Evolutionary conservation across 2,888 invertebrate species (phyloP).

Genomic region (Pristionchus fissidentatus): DNA sequence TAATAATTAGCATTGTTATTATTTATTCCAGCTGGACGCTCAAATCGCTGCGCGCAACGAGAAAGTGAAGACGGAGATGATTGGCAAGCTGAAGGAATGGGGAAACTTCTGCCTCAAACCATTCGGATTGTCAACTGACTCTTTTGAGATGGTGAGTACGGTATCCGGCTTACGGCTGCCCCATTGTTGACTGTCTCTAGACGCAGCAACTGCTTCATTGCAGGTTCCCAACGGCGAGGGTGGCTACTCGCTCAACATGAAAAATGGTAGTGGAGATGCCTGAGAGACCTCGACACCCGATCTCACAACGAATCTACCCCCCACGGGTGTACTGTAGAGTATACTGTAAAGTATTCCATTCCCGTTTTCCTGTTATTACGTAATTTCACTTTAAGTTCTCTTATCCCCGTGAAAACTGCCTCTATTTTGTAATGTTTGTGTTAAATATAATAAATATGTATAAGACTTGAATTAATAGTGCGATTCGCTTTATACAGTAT

Average conservation of each 20-base stretch:
- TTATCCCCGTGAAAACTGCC: too few relatives aligned
- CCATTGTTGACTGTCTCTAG: not conserved
- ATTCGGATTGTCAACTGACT: slow-evolving; percentile 71
- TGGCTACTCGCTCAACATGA: slow-evolving; percentile 70
- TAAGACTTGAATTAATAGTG: slow-evolving; percentile 27
- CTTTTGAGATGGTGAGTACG: slow-evolving; percentile 63
- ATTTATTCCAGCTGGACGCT: slow-evolving; percentile 48
- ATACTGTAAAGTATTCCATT: slow-evolving; percentile 1
- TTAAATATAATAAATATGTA: too few relatives aligned
- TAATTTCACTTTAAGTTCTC: too few relatives aligned
- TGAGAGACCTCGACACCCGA: slow-evolving; percentile 12
- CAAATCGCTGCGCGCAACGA: slow-evolving; percentile 60
- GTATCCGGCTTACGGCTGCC: not conserved
- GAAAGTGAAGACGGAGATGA: slow-evolving; percentile 66
- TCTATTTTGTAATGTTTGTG: too few relatives aligned
- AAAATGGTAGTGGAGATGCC: slow-evolving; percentile 48
- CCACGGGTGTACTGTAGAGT: slow-evolving; percentile 18
- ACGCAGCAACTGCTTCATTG: not conserved
- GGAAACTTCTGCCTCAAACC: slow-evolving; percentile 65
- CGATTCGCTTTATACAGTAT: slow-evolving; percentile 35
- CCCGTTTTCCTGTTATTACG: too few relatives aligned
- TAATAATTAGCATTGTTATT: not conserved
- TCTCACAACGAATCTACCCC: not conserved
- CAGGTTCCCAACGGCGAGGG: slow-evolving; percentile 64
- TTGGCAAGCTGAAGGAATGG: slow-evolving; percentile 67